Base-by-base conservation (phyloP, 2,113 vertebrate species). In the Poeciliopsis turrubarensis region DNA sequence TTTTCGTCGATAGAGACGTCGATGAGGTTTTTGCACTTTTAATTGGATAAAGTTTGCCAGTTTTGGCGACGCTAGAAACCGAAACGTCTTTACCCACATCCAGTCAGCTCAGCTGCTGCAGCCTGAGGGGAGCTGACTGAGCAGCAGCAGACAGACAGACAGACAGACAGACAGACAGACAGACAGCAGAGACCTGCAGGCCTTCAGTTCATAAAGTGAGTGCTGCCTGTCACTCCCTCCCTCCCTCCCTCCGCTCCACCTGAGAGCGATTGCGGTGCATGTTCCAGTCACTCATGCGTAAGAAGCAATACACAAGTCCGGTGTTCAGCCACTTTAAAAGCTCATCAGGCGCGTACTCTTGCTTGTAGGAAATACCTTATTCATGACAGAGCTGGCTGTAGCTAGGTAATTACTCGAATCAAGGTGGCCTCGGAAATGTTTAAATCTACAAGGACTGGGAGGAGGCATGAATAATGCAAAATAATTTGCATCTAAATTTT, bases 401-500 rank as follows among this genome's bases (percentile, higher is more conserved):
- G 96, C 95, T 96, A 97, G 97, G 98, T 99, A 99, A 99, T 99
- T 98, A 99, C 98, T 97, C 93, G 96, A 98, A 99, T 99, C 97
- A 98, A 98, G 98, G 97, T 99, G 97, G 97, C 97, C 97, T 97
- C 96, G 95, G 95, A 98, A 98, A 97, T 98, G 97, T 98, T 99
- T 97, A 98, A 98, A 98, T 98, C 97, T 98, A 97, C 96, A 97
- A 97, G 97, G 97, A 98, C 97, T 94, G 94, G 93, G 95, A 95
- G 79, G 94, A 93, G 86, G 91, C 95, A 99, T 99, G 97, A 98
- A 99, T 99, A 98, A 99, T 99, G 97, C 96, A 99, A 95, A 95
- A 96, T 97, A 94, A 98, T 99, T 98, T 98, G 98, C 98, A 99
- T 99, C 97, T 98, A 98, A 96, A 98, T 98, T 97, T 99, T 98